Percentiles rank a stretch among this genome's conserved stretches.
Evolutionary conservation across 2,797 vertebrate species (phyloP).

Genomic region (Okamejei kenojei): DNA sequence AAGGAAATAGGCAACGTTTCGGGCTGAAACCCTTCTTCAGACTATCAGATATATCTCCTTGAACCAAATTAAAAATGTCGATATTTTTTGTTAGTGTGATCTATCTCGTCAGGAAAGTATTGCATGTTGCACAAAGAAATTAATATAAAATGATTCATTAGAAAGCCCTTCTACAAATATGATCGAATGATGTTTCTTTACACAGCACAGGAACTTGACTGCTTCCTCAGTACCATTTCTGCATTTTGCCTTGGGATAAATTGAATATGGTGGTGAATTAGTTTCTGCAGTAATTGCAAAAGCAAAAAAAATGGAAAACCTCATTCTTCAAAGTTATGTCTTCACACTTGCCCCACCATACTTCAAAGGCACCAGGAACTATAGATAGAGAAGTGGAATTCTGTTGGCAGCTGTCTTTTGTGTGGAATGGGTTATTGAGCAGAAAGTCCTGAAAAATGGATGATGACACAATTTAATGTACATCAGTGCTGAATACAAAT

Average conservation of each 20-base stretch:
- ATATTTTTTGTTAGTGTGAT: neutral
- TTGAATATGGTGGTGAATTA: neutral
- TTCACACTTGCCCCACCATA: neutral
- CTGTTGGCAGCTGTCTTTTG: neutral
- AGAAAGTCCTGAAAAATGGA: neutral
- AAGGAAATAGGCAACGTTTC: too few species aligned
- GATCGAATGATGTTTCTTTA: neutral
- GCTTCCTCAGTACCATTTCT: too few species aligned
- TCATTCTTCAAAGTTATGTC: neutral
- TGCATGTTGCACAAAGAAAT: neutral
- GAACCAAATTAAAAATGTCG: neutral
- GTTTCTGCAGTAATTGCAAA: neutral
- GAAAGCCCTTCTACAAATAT: neutral
- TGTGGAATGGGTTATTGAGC: neutral
- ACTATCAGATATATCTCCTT: neutral
- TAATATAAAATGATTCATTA: neutral
- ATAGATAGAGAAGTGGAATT: neutral
- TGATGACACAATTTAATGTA: neutral
- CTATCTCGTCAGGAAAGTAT: neutral
- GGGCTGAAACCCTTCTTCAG: too few species aligned
- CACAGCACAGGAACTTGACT: neutral
- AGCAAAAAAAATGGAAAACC: neutral
- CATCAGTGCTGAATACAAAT: neutral
- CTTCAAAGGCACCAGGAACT: neutral
- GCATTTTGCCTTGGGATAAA: neutral